phyloP scores from a whole-genome alignment of 53 echinoderm and acorn worm genomes.

The Patiria pectinifera region DNA sequence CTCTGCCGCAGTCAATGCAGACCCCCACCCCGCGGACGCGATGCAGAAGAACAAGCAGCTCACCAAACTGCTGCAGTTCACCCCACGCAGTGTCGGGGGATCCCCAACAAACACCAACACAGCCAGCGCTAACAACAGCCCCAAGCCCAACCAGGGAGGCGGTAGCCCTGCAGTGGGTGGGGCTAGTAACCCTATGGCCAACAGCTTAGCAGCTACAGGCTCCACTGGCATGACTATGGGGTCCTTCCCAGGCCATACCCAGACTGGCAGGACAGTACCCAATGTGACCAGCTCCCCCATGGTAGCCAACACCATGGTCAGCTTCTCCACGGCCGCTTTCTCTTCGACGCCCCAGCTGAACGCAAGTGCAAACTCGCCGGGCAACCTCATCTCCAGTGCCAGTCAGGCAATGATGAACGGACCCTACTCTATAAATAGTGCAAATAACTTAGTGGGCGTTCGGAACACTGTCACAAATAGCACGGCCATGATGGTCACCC shows the following conservation, averaged over 20 bases:
- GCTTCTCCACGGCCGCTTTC: slow-evolving; percentile 63
- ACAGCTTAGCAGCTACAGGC: slow-evolving; percentile 71
- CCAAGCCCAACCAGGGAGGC: slow-evolving; percentile 55
- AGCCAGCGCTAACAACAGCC: slow-evolving; percentile 66
- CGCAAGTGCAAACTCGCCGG: slow-evolving; percentile 54
- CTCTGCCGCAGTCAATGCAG: slow-evolving; percentile 73
- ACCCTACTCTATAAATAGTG: slow-evolving; percentile 65
- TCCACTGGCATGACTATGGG: slow-evolving; percentile 64
- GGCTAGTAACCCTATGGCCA: slow-evolving; percentile 75
- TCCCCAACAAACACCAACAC: slow-evolving; percentile 72
- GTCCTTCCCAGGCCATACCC: slow-evolving; percentile 58
- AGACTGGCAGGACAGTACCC: slow-evolving; percentile 72
- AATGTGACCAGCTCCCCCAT: slow-evolving; percentile 69
- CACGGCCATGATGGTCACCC: slow-evolving; percentile 37
- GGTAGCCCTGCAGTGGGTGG: slow-evolving; percentile 52
- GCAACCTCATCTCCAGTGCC: slow-evolving; percentile 51
- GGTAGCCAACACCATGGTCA: slow-evolving; percentile 77
- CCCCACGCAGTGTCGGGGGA: slow-evolving; percentile 79
- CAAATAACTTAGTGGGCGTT: slow-evolving; percentile 60
- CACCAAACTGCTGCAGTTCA: slow-evolving; percentile 87
- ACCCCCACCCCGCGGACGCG: slow-evolving; percentile 72
- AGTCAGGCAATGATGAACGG: slow-evolving; percentile 50
- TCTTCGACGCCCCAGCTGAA: slow-evolving; percentile 43
- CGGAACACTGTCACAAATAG: slow-evolving; percentile 62
- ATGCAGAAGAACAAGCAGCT: slow-evolving; percentile 95